Evolutionary conservation across 2,797 vertebrate genomes (phyloP).

Genomic region (Pachyuromys duprasi): DNA sequence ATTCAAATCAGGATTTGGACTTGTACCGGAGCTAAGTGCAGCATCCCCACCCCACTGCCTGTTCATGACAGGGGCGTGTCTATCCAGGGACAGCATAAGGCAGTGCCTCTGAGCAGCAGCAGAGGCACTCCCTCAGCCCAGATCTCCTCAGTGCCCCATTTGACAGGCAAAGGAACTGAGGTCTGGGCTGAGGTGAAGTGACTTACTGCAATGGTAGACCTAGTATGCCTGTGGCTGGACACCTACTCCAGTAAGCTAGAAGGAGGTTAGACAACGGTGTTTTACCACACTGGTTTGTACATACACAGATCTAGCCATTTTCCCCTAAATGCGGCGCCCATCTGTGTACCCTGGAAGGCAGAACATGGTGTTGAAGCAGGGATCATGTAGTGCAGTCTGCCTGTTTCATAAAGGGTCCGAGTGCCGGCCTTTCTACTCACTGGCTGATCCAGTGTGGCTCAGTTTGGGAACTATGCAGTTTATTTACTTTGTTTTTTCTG

Average conservation of each 20-base stretch:
- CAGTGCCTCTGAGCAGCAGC: not conserved
- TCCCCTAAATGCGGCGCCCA: not conserved
- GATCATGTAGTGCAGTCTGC: not conserved
- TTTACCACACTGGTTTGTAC: not conserved
- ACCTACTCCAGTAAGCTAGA: not conserved
- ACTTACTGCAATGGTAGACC: not conserved
- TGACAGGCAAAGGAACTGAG: conserved; percentile 6
- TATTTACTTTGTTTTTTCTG: not conserved
- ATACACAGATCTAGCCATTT: not conserved
- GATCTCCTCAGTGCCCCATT: not conserved
- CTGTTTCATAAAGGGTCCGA: not conserved
- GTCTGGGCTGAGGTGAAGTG: not conserved
- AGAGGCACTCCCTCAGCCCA: not conserved
- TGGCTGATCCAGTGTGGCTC: not conserved
- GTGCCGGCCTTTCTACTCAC: not conserved
- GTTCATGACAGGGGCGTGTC: not conserved
- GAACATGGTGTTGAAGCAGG: not conserved
- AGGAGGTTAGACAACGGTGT: not conserved
- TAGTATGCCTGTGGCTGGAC: not conserved
- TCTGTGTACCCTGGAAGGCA: not conserved
- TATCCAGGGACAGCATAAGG: not conserved
- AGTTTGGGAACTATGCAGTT: not conserved
- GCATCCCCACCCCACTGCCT: not conserved
- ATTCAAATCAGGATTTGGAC: not conserved
- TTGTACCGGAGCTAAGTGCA: not conserved